Evolutionary conservation across 2,797 vertebrate genomes (phyloP).

Genomic region (Sebastes umbrosus): DNA sequence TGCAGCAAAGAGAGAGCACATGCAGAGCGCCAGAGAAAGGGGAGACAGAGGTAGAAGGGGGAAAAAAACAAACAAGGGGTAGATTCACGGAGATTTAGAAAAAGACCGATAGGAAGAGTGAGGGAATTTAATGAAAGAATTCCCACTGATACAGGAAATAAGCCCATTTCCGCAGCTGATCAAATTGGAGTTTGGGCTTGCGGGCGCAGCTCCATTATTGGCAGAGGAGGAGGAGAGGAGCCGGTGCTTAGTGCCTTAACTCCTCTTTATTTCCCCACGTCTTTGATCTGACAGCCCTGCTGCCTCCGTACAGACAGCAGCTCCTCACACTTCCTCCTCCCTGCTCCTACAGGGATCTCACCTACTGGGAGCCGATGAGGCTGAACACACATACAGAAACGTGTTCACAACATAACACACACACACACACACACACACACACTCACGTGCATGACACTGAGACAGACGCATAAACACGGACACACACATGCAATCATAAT

Average conservation of each 20-base stretch:
- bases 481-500: neutral
- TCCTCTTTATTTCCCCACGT: constrained; percentile 60
- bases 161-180: constrained; percentile 72
- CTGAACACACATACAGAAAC: constrained; percentile 25
- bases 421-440: neutral
- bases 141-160: constrained; percentile 66
- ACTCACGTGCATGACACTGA: neutral
- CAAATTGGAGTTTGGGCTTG: constrained; percentile 73
- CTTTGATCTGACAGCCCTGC: constrained; percentile 70
- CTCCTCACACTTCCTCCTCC: constrained; percentile 54
- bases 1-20: constrained; percentile 17
- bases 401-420: constrained; percentile 2
- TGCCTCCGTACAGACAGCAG: constrained; percentile 52
- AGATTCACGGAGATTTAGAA: too few species aligned
- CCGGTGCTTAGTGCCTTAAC: constrained; percentile 57
- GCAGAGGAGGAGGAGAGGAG: constrained; percentile 59
- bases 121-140: constrained; percentile 71
- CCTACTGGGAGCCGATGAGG: constrained; percentile 32
- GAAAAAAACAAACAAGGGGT: too few species aligned
- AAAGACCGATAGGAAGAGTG: constrained; percentile 15
- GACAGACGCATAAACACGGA: neutral
- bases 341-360: constrained; percentile 38
- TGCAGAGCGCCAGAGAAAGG: constrained; percentile 2
- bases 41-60: too few species aligned
- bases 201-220: constrained; percentile 67